Base-by-base conservation (phyloP, 2,888 invertebrate genomes). In the Tenthredo notha region DNA sequence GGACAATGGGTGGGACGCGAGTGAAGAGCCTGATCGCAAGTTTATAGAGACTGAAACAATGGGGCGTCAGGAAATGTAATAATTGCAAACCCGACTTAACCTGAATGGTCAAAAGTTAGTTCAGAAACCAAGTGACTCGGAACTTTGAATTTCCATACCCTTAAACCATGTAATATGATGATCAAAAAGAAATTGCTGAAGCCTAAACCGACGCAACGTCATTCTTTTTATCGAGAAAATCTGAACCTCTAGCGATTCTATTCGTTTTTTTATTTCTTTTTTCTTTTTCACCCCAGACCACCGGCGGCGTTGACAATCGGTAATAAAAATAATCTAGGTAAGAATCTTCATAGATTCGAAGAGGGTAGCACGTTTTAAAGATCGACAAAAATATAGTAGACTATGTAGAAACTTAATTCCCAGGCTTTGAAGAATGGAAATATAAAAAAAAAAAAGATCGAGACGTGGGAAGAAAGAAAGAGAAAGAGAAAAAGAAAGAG, bases 81-180 rank as follows among this genome's bases (percentile, higher is more conserved):
- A 77, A 77, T 77, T 77, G 77, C 77, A 33, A 77, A 54, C 77
- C 77, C 80, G 33, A 61, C 47, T 50, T 58, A 50, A 58, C 67
- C 37, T 61, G 80, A 80, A 80, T 80, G 40, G 80, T 80, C 80
- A 40, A 74, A 72, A 72, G 43, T 72, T 72, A 40, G 72, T 72
- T 72, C 43, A 9, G 40, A 37, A 72, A 10, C 40, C 72, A 72
- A 43, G 72, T 43, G 40, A 74, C 72, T 74, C 43, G 33, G 25
- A 67, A 67, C 67, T 67, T 67, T 67, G 29, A 33, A 67, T 67
- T 67, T 67, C 67, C 33, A 33, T 33, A 18, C 67, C 67, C 29
- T 67, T 33, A 33, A 29, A 5, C 18, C 18, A 1, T 7, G 15
- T 33, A 33, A 33, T 67, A 67, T 15, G 7, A 18, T 33, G 33